Conservation (phyloP, 2,888 invertebrate genomes). For the Drosophila putrida region DNA sequence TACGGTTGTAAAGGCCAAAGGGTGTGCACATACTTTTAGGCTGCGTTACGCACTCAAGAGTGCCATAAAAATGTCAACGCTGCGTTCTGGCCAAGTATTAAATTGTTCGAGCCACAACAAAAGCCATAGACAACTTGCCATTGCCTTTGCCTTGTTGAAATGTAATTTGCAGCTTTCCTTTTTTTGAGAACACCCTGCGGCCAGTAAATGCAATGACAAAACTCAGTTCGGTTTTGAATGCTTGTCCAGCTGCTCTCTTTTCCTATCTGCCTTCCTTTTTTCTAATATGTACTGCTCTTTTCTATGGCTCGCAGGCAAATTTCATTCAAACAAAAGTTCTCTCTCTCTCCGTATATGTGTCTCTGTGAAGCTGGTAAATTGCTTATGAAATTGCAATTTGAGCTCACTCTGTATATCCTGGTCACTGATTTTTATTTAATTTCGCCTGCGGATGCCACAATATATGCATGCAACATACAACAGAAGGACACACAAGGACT, state of each 20-base stretch:
- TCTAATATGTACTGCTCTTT: constrained; percentile 5
- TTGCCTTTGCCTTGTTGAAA: constrained; percentile 63
- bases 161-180: constrained; percentile 74
- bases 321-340: constrained; percentile 61
- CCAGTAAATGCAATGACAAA: constrained; percentile 57
- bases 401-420: constrained; percentile 67
- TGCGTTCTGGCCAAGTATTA: constrained; percentile 58
- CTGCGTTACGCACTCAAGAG: constrained; percentile 55
- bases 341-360: background rate
- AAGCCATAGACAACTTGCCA: constrained; percentile 38
- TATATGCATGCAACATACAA: constrained; percentile 26
- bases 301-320: constrained; percentile 56
- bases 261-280: background rate
- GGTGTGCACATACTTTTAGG: constrained; percentile 28
- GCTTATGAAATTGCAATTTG: constrained; percentile 83
- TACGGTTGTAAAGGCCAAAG: constrained; percentile 25
- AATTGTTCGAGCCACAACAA: constrained; percentile 58
- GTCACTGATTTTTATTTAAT: constrained; percentile 78
- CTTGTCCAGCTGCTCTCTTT: constrained; percentile 55
- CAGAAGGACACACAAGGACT: background rate
- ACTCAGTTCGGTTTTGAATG: constrained; percentile 39
- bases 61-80: constrained; percentile 76
- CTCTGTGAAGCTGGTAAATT: constrained; percentile 67
- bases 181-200: constrained; percentile 34
- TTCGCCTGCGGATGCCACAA: constrained; percentile 64